Percentiles rank a stretch among this genome's conserved stretches.
phyloP scores from a whole-genome alignment of 2,888 invertebrate genomes.

The Dastarcus helophoroides region DNA sequence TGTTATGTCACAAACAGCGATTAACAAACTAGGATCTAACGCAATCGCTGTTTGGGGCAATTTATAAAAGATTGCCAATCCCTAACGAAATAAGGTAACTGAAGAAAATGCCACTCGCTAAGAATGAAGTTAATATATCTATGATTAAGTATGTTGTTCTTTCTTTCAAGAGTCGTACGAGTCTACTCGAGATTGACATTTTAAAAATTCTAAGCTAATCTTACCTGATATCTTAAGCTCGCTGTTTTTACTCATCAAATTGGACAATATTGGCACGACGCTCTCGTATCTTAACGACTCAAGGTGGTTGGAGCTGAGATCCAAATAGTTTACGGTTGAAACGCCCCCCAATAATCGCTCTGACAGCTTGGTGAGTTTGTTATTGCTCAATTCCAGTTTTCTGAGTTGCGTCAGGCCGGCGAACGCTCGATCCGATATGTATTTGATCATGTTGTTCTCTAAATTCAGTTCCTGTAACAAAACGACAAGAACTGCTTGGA shows the following conservation, averaged over 20 bases:
- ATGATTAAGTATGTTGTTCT: no score
- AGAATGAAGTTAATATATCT: no score
- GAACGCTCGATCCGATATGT: conserved; percentile 66
- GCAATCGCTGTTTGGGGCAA: no score
- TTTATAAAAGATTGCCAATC: no score
- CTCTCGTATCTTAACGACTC: conserved; percentile 35
- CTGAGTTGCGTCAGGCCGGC: conserved; percentile 62
- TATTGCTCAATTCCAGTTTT: conserved; percentile 62
- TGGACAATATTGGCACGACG: conserved; percentile 6
- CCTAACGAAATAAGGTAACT: no score
- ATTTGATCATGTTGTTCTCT: conserved; percentile 42
- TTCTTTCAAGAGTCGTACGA: no score
- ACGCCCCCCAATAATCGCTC: conserved; percentile 63
- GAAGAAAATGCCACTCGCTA: no score
- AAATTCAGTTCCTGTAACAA: conserved; percentile 28
- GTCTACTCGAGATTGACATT: no score
- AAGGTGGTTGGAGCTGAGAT: conserved; percentile 65
- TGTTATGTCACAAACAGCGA: no score
- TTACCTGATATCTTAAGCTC: conserved; percentile 8
- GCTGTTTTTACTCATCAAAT: conserved; percentile 8
- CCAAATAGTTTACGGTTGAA: conserved; percentile 58
- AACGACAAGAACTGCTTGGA: no score
- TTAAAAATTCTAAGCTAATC: no score
- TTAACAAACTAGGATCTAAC: no score
- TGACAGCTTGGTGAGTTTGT: conserved; percentile 60